Evolutionary conservation across 2,888 invertebrate genomes (phyloP), one percentile per base, ranked within the genome.

Genomic region (Melieria omissa): DNA sequence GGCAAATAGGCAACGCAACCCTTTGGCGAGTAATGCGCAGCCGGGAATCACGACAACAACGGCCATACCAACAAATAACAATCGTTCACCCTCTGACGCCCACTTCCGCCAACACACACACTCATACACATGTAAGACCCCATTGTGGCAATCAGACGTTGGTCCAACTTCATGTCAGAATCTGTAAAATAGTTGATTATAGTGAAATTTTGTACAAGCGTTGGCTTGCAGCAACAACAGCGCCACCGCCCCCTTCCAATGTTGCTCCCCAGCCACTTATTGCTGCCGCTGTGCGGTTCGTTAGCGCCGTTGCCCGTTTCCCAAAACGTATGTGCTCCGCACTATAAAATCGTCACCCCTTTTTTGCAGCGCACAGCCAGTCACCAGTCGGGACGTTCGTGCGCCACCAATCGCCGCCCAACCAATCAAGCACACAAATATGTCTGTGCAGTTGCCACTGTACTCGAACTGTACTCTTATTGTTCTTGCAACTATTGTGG

Each of bases 111-210:
- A 47, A 54, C 41, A 62, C 60, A 60, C 49, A 60, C 16, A 49
- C 41, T 7, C 9, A 46, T 16, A 42, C 41, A 65, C 44, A 42
- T 16, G 45, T 10, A 55, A 57, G 4, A 29, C 29, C 29, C 29
- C 29, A 29, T 3, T 29, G 1, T 29, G 29, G 29, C 29, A 29
- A 29, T 29, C 29, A 29, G 29, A 3, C 29, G 29, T 29, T 29
- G 29, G 29, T 29, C 29, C 29, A 29, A 29, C 29, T 57, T 7
- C 63, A 52, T 54, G 58, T 46, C 29, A 29, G 29, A 46, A 65
- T 65, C 65, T 65, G 57, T 45, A 65, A 65, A 65, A 65, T 65
- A 57, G 65, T 65, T 65, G 65, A 65, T 65, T 65, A 65, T 65
- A 65, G 57, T 65, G 57, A 63, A 63, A 65, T 65, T 65, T 65